Conservation (phyloP, 1,140 invertebrate species). For the Cydia fagiglandana region DNA sequence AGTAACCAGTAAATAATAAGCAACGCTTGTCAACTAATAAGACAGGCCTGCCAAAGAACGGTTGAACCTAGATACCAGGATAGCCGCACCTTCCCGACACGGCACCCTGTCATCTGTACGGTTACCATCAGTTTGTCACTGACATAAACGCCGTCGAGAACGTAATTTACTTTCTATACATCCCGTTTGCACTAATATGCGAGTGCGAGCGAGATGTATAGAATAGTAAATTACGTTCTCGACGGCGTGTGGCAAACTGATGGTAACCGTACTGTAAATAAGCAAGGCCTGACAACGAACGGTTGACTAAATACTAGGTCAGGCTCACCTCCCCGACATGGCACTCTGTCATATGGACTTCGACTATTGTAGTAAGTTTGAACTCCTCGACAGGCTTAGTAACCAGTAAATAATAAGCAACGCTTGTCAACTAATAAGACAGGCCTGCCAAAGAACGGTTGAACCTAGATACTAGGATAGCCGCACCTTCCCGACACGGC, state of each 20-base stretch:
- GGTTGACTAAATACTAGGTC: background rate
- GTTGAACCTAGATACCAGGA: background rate
- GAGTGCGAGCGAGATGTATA: too few species aligned
- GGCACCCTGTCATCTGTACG: constrained; percentile 79
- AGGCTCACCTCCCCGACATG: constrained; percentile 80
- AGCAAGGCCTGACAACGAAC: too few species aligned
- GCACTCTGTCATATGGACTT: constrained; percentile 77
- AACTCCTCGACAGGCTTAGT: constrained; percentile 83
- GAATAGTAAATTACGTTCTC: too few species aligned
- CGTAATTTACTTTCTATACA: too few species aligned
- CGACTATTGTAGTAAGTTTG: constrained; percentile 72
- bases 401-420: constrained; percentile 64
- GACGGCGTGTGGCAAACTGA: too few species aligned
- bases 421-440: too few species aligned
- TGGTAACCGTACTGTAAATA: too few species aligned
- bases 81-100: too few species aligned
- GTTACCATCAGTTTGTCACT: too few species aligned
- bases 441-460: background rate
- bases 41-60: background rate
- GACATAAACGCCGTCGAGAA: too few species aligned
- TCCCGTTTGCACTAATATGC: too few species aligned
- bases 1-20: constrained; percentile 69
- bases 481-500: constrained; percentile 52
- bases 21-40: background rate
- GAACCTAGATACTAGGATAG: background rate